Evolutionary conservation across 1,140 invertebrate species (phyloP).

Genomic region (Hypothenemus hampei): DNA sequence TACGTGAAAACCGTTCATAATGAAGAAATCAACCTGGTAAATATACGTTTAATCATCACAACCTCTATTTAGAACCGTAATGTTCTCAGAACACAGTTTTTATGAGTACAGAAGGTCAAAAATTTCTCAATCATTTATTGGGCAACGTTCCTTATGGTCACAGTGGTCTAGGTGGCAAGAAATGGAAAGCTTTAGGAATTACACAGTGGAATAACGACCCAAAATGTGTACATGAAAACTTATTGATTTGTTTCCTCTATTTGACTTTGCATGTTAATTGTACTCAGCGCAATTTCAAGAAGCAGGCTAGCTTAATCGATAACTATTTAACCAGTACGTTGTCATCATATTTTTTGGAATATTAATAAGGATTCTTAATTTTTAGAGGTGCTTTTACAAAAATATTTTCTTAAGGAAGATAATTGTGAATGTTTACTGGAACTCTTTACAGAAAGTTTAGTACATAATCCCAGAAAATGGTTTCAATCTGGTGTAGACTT

Average conservation of each 20-base stretch:
- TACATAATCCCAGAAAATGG: conserved; percentile 38
- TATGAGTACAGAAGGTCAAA: conserved; percentile 29
- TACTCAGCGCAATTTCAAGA: conserved; percentile 41
- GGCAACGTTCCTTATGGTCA: conserved; percentile 35
- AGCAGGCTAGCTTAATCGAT: conserved; percentile 41
- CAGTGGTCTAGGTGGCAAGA: conserved; percentile 12
- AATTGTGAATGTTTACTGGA: conserved; percentile 40
- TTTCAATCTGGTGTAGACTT: conserved; percentile 20
- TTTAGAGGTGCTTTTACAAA: conserved; percentile 8
- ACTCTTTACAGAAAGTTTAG: conserved; percentile 46
- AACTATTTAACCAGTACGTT: conserved; percentile 48
- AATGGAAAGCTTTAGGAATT: conserved; percentile 20
- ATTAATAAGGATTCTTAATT: conserved; percentile 14
- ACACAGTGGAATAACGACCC: conserved; percentile 42
- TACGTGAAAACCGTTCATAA: conserved; percentile 27
- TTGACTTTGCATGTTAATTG: conserved; percentile 47
- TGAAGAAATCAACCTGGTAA: conserved; percentile 24
- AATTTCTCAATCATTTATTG: conserved; percentile 34
- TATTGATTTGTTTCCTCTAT: conserved; percentile 51
- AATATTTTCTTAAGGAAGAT: conserved; percentile 17
- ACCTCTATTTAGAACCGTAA: neutral
- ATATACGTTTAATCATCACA: conserved; percentile 5
- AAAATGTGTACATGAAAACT: conserved; percentile 51
- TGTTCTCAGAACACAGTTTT: conserved; percentile 31
- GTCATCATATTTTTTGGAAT: neutral